Percentiles rank a stretch among this genome's conserved stretches.
These are phyloP conservation scores for Melanotaenia nigrans DNA, from an alignment of 2,797 vertebrate species.

Conservation along the genomic window DNA sequence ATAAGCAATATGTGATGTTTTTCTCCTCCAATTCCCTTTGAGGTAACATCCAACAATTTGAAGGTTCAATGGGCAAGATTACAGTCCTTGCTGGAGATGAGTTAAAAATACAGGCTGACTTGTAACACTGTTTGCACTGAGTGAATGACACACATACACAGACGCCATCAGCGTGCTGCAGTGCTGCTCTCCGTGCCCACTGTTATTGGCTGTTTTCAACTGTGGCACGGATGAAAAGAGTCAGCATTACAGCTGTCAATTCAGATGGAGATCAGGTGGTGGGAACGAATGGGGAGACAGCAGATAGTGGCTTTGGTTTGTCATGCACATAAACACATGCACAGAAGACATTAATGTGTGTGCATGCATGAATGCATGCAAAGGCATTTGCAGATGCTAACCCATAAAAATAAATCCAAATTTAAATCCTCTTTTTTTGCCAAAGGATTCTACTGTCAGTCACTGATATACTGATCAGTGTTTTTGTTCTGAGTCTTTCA, in stretches of 20 bases:
- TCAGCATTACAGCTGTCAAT: conserved; percentile 89
- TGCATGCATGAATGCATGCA: conserved; percentile 68
- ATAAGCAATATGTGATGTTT: conserved; percentile 69
- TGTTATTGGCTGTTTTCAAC: conserved; percentile 89
- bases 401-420: conserved; percentile 55
- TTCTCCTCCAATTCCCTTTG: conserved; percentile 70
- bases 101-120: conserved; percentile 77
- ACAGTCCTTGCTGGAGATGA: conserved; percentile 70
- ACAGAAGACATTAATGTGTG: conserved; percentile 50
- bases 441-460: conserved; percentile 47
- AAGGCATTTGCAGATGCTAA: conserved; percentile 72
- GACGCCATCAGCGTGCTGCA: conserved; percentile 47
- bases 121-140: conserved; percentile 59
- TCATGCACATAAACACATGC: conserved; percentile 28
- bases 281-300: conserved; percentile 87
- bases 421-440: conserved; percentile 38
- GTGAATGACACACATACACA: conserved; percentile 58
- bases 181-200: conserved; percentile 45
- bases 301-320: conserved; percentile 71
- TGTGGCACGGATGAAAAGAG: conserved; percentile 85
- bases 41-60: conserved; percentile 79
- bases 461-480: conserved; percentile 52
- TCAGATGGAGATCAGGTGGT: conserved; percentile 90
- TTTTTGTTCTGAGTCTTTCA: conserved; percentile 45
- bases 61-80: conserved; percentile 78